Base-by-base conservation (phyloP, 2,888 invertebrate species). In the Ennomos erosarius region DNA sequence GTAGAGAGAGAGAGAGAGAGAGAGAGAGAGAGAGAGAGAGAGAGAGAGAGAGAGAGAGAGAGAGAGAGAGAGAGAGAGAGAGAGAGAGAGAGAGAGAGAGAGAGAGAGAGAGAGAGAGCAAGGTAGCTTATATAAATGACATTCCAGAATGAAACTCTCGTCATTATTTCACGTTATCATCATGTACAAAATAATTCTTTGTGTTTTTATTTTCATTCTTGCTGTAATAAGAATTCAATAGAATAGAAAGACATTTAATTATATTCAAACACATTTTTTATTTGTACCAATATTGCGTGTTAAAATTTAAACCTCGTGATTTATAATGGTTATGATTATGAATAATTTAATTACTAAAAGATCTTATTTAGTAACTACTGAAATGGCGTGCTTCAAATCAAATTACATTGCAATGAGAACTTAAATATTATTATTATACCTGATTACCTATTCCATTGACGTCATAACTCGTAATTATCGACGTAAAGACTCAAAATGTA, bases 271-370 rank as follows among this genome's bases (percentile, higher is more conserved):
- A 33, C 8, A 10, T 33, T 6, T 36, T 16, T 37, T 10, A 3
- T 35, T 9, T n/a, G n/a, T n/a, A n/a, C 11, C 40, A 38, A 43
- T 1, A 8, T 57, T 43, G 51, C 57, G 57, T 57, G 57, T 11
- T 13, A 42, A 12, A 11, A 37, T 47, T 40, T 52, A 46, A 8
- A 10, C 42, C 8, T 11, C 42, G 56, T 36, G n/a, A 16, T 0
- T 39, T 42, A n/a, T 47, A n/a, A 49, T 9, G 52, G 43, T 34
- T 37, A 38, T 58, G 38, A 52, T 48, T 58, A 58, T 34, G 57
- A 58, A 58, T 48, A 53, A 52, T 45, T 53, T 44, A 44, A 51
- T 52, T 44, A 39, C 38, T 47, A 39, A 62, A 51, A 54, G 37
- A 38, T 39, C 53, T 26, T 26, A 26, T 26, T 26, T 26, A 4